phyloP scores from a whole-genome alignment of 2,888 invertebrate species.

The Zaprionus obscuricornis region DNA sequence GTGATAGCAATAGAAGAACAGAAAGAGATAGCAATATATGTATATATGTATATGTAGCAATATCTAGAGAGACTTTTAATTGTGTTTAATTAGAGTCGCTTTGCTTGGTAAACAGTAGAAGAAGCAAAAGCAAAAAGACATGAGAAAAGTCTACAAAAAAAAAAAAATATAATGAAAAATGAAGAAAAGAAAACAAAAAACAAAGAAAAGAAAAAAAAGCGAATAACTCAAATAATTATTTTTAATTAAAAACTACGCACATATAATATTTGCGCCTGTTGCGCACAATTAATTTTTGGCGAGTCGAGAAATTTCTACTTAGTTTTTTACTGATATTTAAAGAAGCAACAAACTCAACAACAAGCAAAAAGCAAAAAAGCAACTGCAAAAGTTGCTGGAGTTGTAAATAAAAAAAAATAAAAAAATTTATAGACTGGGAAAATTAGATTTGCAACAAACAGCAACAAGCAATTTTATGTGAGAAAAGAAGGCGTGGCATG shows the following conservation, averaged over 20 bases:
- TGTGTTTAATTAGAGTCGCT: conserved; percentile 70
- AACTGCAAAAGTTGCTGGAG: no score
- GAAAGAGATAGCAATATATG: background rate
- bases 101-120: conserved; percentile 40
- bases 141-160: no score
- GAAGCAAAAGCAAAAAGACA: no score
- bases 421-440: no score
- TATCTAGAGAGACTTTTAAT: conserved; percentile 52
- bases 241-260: conserved; percentile 67
- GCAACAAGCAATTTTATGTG: no score
- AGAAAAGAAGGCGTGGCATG: no score
- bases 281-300: conserved; percentile 54
- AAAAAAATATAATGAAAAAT: no score
- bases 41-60: background rate
- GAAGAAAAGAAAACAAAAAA: no score
- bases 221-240: conserved; percentile 59
- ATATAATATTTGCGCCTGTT: conserved; percentile 43
- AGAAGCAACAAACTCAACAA: conserved; percentile 30
- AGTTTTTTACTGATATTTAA: background rate
- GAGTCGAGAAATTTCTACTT: conserved; percentile 28
- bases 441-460: no score
- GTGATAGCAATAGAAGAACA: background rate
- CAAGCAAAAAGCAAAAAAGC: no score
- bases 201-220: no score
- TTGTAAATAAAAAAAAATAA: no score